phyloP scores from a whole-genome alignment of 2,888 invertebrate genomes.

The Trisateles emortualis region DNA sequence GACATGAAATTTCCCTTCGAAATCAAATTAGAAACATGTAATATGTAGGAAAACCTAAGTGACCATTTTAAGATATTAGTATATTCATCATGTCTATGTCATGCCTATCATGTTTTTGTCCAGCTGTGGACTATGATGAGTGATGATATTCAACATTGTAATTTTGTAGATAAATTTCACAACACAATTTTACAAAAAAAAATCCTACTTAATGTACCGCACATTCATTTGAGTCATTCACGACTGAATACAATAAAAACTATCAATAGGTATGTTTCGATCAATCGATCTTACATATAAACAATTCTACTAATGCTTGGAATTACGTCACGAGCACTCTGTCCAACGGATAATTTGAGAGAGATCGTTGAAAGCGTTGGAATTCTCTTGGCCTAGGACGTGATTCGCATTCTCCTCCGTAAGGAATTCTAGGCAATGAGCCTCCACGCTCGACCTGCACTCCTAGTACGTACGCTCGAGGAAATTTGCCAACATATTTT shows the following conservation, averaged over 20 bases:
- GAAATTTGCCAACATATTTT: constrained; percentile 65
- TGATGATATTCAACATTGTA: too few species aligned
- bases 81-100: too few species aligned
- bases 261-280: constrained; percentile 18
- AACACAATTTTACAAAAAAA: too few species aligned
- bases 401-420: constrained; percentile 65
- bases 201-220: too few species aligned
- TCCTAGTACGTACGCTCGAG: constrained; percentile 41
- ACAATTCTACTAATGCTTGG: constrained; percentile 49
- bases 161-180: too few species aligned
- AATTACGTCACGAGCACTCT: constrained; percentile 54
- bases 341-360: constrained; percentile 60
- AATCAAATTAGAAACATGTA: too few species aligned
- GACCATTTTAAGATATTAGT: too few species aligned
- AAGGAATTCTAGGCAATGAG: constrained; percentile 55
- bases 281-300: constrained; percentile 33
- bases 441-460: constrained; percentile 49
- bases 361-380: constrained; percentile 56
- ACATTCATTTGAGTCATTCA: not conserved
- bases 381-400: constrained; percentile 60
- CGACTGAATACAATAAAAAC: not conserved
- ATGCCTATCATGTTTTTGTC: too few species aligned
- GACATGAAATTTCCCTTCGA: too few species aligned
- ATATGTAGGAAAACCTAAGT: too few species aligned
- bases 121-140: too few species aligned